Percentiles rank a stretch among this genome's conserved stretches.
These are phyloP conservation scores for Nasonia oneida DNA, from an alignment of 2,888 invertebrate genomes.

Conservation along the genomic window DNA sequence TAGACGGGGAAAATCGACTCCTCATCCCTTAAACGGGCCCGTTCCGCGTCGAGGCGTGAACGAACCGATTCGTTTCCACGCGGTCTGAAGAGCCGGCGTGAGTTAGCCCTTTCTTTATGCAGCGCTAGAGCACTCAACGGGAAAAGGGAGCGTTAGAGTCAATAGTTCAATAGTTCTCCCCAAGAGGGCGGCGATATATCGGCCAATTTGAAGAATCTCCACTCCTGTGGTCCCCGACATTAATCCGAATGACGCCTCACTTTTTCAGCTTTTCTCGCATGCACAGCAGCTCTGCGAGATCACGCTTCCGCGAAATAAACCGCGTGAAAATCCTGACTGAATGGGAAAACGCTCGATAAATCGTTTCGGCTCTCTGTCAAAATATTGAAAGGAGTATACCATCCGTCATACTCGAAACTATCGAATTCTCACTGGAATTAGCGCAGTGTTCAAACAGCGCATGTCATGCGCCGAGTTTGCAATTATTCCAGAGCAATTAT, in stretches of 20 bases:
- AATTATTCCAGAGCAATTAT: constrained; percentile 40
- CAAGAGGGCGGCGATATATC: constrained; percentile 65
- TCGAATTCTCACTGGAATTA: not conserved
- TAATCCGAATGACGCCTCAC: constrained; percentile 63
- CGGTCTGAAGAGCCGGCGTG: constrained; percentile 55
- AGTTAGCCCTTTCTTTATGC: constrained; percentile 68
- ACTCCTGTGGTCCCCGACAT: constrained; percentile 66
- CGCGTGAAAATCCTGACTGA: constrained; percentile 20
- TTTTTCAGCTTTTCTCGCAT: constrained; percentile 52
- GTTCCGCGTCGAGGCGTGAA: constrained; percentile 45
- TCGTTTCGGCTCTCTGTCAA: constrained; percentile 12
- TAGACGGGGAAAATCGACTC: not conserved
- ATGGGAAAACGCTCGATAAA: constrained; percentile 11
- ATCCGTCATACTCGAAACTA: not conserved
- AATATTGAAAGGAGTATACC: constrained; percentile 20
- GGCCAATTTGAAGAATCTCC: constrained; percentile 68
- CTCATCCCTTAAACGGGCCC: not conserved
- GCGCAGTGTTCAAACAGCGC: not conserved
- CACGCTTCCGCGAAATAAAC: constrained; percentile 56
- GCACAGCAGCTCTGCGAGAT: constrained; percentile 1
- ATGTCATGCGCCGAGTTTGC: not conserved
- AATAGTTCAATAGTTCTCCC: constrained; percentile 72
- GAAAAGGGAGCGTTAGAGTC: constrained; percentile 53
- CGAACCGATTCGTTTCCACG: constrained; percentile 56
- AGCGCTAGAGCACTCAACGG: constrained; percentile 55